Percentiles rank a stretch among this genome's conserved stretches.
Conservation (phyloP, 2,888 invertebrate genomes). For the Agrotis segetum region DNA sequence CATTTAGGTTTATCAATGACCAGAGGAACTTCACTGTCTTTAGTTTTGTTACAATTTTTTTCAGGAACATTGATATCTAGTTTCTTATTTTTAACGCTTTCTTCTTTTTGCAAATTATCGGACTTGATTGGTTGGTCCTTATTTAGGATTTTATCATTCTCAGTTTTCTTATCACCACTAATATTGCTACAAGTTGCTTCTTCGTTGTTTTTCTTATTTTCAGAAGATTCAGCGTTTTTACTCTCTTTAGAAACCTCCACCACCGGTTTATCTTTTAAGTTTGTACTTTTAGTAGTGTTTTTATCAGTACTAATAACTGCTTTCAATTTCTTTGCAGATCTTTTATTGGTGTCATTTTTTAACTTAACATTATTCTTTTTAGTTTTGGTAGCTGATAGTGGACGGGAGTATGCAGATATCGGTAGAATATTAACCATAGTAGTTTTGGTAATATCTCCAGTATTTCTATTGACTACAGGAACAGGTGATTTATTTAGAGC, state of each 20-base stretch:
- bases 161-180: conserved; percentile 19
- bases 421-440: conserved; percentile 89
- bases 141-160: conserved; percentile 21
- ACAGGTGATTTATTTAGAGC: conserved; percentile 78
- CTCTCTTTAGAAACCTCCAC: conserved; percentile 32
- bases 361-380: conserved; percentile 78
- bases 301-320: conserved; percentile 34
- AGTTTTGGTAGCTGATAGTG: conserved; percentile 81
- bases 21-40: conserved; percentile 41
- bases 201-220: conserved; percentile 29
- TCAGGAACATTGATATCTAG: conserved; percentile 44
- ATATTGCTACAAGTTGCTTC: not conserved
- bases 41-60: conserved; percentile 44
- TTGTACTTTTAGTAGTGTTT: conserved; percentile 42
- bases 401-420: conserved; percentile 87
- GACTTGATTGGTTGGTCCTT: conserved; percentile 20
- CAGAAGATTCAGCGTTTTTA: conserved; percentile 24
- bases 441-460: conserved; percentile 85
- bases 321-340: conserved; percentile 69
- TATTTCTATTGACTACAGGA: conserved; percentile 80
- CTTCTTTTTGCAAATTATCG: conserved; percentile 39
- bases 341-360: conserved; percentile 72
- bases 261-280: conserved; percentile 33
- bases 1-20: conserved; percentile 43
- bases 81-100: conserved; percentile 44